A percentile compares a stretch with the other conserved stretches of the same genome.
These are phyloP conservation scores for Cliona cf. orientalis DNA, from an alignment of 37 sponge, comb jelly and placozoan genomes.

Conservation along the genomic window DNA sequence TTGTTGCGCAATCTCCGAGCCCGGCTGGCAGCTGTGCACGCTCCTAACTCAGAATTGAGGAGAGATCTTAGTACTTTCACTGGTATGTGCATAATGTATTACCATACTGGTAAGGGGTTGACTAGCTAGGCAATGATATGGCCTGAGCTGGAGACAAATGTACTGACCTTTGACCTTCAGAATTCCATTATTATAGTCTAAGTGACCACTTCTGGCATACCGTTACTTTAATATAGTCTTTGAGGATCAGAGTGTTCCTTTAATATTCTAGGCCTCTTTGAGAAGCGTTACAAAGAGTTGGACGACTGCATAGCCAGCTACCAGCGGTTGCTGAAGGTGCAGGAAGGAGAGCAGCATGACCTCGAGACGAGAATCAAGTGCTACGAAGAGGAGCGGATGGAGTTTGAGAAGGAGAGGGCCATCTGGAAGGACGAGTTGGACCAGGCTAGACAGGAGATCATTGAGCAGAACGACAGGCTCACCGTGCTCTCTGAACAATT, in stretches of 20 bases:
- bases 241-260: background rate
- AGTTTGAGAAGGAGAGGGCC: slow-evolving; percentile 49
- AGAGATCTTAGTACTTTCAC: slow-evolving; percentile 69
- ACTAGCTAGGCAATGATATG: too few species aligned
- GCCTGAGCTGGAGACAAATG: too few species aligned
- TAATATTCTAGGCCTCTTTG: slow-evolving; percentile 30
- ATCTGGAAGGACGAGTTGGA: slow-evolving; percentile 80
- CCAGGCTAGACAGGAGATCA: slow-evolving; percentile 52
- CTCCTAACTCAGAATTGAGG: slow-evolving; percentile 72
- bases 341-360: slow-evolving; percentile 48
- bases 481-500: slow-evolving; percentile 73
- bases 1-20: slow-evolving; percentile 79
- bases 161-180: too few species aligned
- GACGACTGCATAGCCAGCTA: slow-evolving; percentile 26
- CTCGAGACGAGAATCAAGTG: slow-evolving; percentile 33
- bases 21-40: slow-evolving; percentile 78
- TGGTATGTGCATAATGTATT: slow-evolving; percentile 15
- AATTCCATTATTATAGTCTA: too few species aligned
- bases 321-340: slow-evolving; percentile 30
- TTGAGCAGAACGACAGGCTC: slow-evolving; percentile 82
- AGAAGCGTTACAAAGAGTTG: slow-evolving; percentile 57
- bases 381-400: slow-evolving; percentile 45
- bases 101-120: too few species aligned
- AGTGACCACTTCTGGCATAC: too few species aligned
- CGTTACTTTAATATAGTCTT: too few species aligned